A percentile compares a stretch with the other conserved stretches of the same genome.
These are phyloP conservation scores for Dysdera silvatica DNA, from an alignment of 1,140 invertebrate genomes.

Conservation along the genomic window DNA sequence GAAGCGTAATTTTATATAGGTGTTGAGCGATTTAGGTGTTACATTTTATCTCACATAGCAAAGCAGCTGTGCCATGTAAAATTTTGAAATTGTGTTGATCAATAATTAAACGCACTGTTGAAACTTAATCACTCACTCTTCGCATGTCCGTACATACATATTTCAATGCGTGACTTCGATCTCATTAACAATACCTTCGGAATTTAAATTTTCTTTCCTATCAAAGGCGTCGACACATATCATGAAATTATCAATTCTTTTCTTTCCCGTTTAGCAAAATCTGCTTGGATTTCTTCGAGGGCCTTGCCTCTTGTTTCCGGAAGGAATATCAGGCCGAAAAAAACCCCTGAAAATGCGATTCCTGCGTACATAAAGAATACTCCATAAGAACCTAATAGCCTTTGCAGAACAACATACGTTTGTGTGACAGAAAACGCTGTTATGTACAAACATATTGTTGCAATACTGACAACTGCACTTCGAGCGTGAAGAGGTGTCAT, in stretches of 20 bases:
- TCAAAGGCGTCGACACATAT: neutral
- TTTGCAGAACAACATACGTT: conserved; percentile 50
- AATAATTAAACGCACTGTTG: no score
- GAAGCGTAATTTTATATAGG: no score
- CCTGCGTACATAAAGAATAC: conserved; percentile 74
- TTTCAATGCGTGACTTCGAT: no score
- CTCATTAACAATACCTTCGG: no score
- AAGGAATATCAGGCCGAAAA: conserved; percentile 72
- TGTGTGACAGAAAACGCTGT: conserved; percentile 3
- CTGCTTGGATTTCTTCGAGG: conserved; percentile 66
- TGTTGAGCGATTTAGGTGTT: no score
- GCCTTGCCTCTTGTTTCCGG: conserved; percentile 85
- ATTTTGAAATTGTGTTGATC: no score
- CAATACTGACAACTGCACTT: conserved; percentile 63
- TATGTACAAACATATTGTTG: conserved; percentile 50
- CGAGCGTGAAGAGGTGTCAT: conserved; percentile 58
- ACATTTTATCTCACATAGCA: no score
- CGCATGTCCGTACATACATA: no score
- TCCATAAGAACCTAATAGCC: conserved; percentile 57
- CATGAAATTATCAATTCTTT: neutral
- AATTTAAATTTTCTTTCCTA: no score
- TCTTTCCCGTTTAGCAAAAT: conserved; percentile 6
- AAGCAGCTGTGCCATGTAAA: no score
- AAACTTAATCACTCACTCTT: no score
- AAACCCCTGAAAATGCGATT: conserved; percentile 61